phyloP scores from a whole-genome alignment of 2,797 vertebrate species.

The Melanotaenia pygmaea region DNA sequence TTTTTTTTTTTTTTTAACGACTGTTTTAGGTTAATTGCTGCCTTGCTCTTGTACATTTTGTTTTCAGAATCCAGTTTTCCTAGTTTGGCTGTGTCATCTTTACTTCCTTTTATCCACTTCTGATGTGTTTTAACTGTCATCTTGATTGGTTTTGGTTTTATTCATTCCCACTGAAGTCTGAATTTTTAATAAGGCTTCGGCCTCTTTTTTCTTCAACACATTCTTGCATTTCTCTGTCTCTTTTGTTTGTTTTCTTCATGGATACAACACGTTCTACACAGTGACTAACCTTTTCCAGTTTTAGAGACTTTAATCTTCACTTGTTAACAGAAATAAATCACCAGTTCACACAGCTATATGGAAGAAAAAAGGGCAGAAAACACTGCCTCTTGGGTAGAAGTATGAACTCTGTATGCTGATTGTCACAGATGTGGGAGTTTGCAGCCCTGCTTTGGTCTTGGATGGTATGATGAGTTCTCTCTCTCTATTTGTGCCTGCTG shows the following conservation, averaged over 20 bases:
- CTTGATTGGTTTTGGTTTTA: constrained; percentile 28
- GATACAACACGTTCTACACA: constrained; percentile 20
- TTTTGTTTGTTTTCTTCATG: constrained; percentile 10
- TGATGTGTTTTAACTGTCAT: constrained; percentile 32
- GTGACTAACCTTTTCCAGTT: constrained; percentile 3
- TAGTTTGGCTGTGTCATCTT: constrained; percentile 10
- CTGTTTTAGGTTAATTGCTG: background rate
- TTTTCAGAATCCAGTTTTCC: background rate
- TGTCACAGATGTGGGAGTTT: constrained; percentile 40
- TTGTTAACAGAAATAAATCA: constrained; percentile 15
- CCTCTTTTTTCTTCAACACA: constrained; percentile 6
- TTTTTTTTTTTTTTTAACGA: background rate
- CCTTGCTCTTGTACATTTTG: background rate
- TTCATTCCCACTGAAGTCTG: constrained; percentile 37
- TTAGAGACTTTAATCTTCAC: constrained; percentile 27
- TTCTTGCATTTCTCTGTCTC: constrained; percentile 17
- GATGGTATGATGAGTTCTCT: constrained; percentile 40
- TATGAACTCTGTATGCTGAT: constrained; percentile 49
- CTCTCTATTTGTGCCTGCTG: constrained; percentile 46
- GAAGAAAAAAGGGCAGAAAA: constrained; percentile 9
- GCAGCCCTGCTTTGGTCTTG: constrained; percentile 27
- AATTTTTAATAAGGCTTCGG: constrained; percentile 38
- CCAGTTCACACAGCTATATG: no score
- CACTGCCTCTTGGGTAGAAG: constrained; percentile 59
- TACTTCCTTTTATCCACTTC: constrained; percentile 3